phyloP scores from a whole-genome alignment of 2,888 invertebrate genomes.

The Nomada lathburiana region DNA sequence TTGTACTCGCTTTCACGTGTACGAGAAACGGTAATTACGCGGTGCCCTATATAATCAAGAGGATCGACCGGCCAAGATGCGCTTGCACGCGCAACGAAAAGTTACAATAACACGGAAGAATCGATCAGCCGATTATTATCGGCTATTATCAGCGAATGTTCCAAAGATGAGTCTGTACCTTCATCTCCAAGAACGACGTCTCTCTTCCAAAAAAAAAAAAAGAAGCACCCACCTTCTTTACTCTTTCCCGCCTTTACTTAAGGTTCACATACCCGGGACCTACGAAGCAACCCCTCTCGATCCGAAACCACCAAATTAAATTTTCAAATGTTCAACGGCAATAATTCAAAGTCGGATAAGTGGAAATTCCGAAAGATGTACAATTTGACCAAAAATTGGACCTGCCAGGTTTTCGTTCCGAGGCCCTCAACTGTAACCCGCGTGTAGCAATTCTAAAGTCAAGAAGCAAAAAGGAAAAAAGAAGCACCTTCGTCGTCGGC shows the following conservation, averaged over 20 bases:
- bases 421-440: too few species aligned
- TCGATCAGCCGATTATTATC: constrained; percentile 41
- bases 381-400: too few species aligned
- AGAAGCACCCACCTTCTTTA: not conserved
- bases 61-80: constrained; percentile 12
- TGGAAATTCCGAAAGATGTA: too few species aligned
- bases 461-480: not conserved
- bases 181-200: not conserved
- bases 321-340: too few species aligned
- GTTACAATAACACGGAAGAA: constrained; percentile 48
- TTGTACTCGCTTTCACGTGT: constrained; percentile 56
- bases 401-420: too few species aligned
- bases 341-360: too few species aligned
- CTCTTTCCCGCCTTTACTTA: not conserved
- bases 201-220: not conserved
- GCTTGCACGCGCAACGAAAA: constrained; percentile 21
- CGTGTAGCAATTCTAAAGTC: not conserved
- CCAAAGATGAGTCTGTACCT: constrained; percentile 7
- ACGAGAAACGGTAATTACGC: constrained; percentile 60
- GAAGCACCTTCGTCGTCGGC: constrained; percentile 14
- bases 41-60: constrained; percentile 51
- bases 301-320: too few species aligned
- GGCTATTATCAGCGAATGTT: constrained; percentile 34
- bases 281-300: not conserved
- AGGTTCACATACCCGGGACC: not conserved